phyloP scores from a whole-genome alignment of 2,888 invertebrate species.

The Neria commutata region DNA sequence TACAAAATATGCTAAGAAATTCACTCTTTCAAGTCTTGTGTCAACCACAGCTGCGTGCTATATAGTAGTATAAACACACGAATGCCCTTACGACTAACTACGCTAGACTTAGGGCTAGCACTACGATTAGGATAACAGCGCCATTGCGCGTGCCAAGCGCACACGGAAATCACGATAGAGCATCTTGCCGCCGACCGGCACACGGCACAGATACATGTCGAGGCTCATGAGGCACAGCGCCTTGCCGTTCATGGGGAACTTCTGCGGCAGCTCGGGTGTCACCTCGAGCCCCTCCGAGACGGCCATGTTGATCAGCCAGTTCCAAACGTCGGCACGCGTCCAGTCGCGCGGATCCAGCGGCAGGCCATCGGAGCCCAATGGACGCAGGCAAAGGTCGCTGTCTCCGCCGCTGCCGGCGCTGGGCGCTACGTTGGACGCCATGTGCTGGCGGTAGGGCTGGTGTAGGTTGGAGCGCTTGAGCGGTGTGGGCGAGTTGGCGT shows the following conservation, averaged over 20 bases:
- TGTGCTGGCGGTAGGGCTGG: slow-evolving; percentile 43
- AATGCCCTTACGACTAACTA: slow-evolving; percentile 38
- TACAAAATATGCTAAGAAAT: slow-evolving; percentile 28
- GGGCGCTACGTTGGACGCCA: slow-evolving; percentile 22
- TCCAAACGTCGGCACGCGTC: slow-evolving; percentile 72
- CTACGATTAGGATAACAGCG: slow-evolving; percentile 57
- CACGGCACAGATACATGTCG: slow-evolving; percentile 75
- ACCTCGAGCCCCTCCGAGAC: slow-evolving; percentile 62
- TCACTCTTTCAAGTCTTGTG: neutral
- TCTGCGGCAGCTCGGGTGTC: slow-evolving; percentile 59
- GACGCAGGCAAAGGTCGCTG: slow-evolving; percentile 31
- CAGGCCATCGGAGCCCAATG: slow-evolving; percentile 54
- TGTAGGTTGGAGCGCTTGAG: slow-evolving; percentile 37
- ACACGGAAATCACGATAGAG: slow-evolving; percentile 75
- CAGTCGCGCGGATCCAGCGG: slow-evolving; percentile 74
- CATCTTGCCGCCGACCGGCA: slow-evolving; percentile 71
- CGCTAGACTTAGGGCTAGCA: slow-evolving; percentile 31
- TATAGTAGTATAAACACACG: slow-evolving; percentile 14
- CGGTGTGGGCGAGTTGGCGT: slow-evolving; percentile 24
- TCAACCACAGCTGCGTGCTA: neutral
- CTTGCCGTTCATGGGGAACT: slow-evolving; percentile 83
- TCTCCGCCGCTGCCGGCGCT: slow-evolving; percentile 28
- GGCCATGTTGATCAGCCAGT: slow-evolving; percentile 70
- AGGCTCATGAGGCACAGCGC: slow-evolving; percentile 79
- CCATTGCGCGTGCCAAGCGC: slow-evolving; percentile 72